Evolutionary conservation across 2,113 vertebrate species (phyloP).

Genomic region (Forbesichthys papilliferus): DNA sequence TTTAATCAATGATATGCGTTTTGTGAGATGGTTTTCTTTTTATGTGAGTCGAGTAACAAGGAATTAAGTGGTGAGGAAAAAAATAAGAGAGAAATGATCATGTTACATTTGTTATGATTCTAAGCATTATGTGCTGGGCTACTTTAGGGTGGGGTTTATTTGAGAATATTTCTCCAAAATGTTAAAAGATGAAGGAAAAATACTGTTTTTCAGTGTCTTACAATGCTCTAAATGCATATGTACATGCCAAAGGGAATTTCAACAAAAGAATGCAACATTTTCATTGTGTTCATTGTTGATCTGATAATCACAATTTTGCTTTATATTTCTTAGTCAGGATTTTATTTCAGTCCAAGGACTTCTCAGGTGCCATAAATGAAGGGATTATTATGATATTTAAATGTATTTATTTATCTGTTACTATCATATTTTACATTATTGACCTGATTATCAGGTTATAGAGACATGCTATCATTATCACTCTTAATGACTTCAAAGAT

Average conservation of each 20-base stretch:
- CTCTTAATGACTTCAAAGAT: conserved; percentile 23
- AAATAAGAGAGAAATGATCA: not conserved
- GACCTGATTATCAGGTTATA: conserved; percentile 31
- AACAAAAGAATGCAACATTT: not conserved
- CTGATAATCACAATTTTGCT: conserved; percentile 28
- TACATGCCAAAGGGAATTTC: conserved; percentile 52
- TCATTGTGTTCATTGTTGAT: not conserved
- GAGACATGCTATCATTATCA: conserved; percentile 31
- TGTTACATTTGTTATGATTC: not conserved
- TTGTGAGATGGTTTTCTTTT: not conserved
- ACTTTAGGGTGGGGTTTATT: too few relatives aligned
- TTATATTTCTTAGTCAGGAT: conserved; percentile 47
- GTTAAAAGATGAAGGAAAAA: too few relatives aligned
- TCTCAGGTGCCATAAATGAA: conserved; percentile 70
- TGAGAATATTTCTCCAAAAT: too few relatives aligned
- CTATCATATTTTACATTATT: conserved; percentile 40
- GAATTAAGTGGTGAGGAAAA: not conserved
- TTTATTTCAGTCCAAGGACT: conserved; percentile 20
- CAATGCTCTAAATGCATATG: conserved; percentile 3
- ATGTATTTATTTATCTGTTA: conserved; percentile 22
- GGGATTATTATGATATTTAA: conserved; percentile 59
- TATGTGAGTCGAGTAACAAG: not conserved
- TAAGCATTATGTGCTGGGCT: not conserved
- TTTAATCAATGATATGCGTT: conserved; percentile 16
- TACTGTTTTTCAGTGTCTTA: conserved; percentile 10